Percentiles rank a stretch among this genome's conserved stretches.
These are phyloP conservation scores for Drosophila anomalata DNA, from an alignment of 2,888 invertebrate genomes.

Conservation along the genomic window DNA sequence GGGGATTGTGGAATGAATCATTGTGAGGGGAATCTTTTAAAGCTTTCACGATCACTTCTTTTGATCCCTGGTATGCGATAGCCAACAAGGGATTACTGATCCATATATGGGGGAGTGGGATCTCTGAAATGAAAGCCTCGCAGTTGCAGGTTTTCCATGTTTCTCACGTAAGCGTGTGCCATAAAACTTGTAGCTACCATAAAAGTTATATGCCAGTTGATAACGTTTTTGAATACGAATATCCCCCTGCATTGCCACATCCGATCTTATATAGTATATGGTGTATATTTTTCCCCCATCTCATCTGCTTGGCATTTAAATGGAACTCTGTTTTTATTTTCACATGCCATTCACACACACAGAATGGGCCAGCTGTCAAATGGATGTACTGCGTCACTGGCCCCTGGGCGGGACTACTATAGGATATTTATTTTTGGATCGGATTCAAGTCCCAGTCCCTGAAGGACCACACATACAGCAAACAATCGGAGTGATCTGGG, in stretches of 20 bases:
- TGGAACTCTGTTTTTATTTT: slow-evolving; percentile 41
- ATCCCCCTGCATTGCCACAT: slow-evolving; percentile 33
- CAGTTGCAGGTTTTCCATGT: slow-evolving; percentile 38
- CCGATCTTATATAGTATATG: slow-evolving; percentile 27
- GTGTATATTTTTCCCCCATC: slow-evolving; percentile 1
- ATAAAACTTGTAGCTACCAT: slow-evolving; percentile 70
- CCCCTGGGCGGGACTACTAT: not conserved
- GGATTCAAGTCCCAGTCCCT: not conserved
- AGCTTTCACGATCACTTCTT: slow-evolving; percentile 96
- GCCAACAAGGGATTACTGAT: slow-evolving; percentile 29
- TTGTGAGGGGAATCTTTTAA: slow-evolving; percentile 97
- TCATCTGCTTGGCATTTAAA: slow-evolving; percentile 42
- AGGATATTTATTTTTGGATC: slow-evolving; percentile 33
- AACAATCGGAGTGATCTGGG: not conserved
- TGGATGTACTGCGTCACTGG: slow-evolving; percentile 35
- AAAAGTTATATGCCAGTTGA: slow-evolving; percentile 62
- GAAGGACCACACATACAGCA: slow-evolving; percentile 33
- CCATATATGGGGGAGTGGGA: slow-evolving; percentile 17
- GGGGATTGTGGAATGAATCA: slow-evolving; percentile 3
- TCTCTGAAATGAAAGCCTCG: not conserved
- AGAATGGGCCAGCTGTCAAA: slow-evolving; percentile 47
- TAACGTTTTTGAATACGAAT: slow-evolving; percentile 63
- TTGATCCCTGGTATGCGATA: not conserved
- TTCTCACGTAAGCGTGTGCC: slow-evolving; percentile 66
- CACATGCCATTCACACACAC: slow-evolving; percentile 44